Conservation (phyloP, 92 coral and sea anemone species). For the Palythoa heliodiscus region DNA sequence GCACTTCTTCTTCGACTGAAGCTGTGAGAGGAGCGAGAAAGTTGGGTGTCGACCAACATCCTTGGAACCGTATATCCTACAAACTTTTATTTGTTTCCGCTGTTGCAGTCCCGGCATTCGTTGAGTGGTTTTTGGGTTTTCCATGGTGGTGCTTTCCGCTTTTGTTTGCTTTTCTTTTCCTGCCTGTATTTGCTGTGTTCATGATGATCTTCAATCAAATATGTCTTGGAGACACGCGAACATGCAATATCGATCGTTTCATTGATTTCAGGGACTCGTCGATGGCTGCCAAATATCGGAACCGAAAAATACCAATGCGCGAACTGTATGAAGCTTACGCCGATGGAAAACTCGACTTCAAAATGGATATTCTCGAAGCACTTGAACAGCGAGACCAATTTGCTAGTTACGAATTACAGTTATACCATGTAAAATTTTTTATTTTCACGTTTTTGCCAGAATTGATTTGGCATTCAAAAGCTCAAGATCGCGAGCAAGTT, state of each 20-base stretch:
- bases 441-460: constrained; percentile 87
- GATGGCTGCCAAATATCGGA: constrained; percentile 68
- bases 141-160: constrained; percentile 95
- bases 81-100: constrained; percentile 66
- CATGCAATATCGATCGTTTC: constrained; percentile 61
- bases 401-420: constrained; percentile 77
- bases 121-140: constrained; percentile 68
- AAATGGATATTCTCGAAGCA: constrained; percentile 85
- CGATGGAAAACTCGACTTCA: constrained; percentile 94
- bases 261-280: constrained; percentile 76
- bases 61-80: constrained; percentile 93
- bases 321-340: constrained; percentile 94
- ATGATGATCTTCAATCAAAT: constrained; percentile 79
- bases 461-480: constrained; percentile 83
- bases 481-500: constrained; percentile 94
- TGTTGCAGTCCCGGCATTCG: constrained; percentile 82
- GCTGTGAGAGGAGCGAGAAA: constrained; percentile 26
- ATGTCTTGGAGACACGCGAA: constrained; percentile 64
- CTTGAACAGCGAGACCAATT: constrained; percentile 86
- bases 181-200: constrained; percentile 80
- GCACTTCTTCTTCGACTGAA: constrained; percentile 27
- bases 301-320: constrained; percentile 80
- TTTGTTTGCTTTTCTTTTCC: constrained; percentile 46
- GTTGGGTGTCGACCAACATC: constrained; percentile 73
- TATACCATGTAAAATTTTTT: constrained; percentile 84